Conservation (phyloP, 2,797 vertebrate species). For the Megalops cyprinoides region DNA sequence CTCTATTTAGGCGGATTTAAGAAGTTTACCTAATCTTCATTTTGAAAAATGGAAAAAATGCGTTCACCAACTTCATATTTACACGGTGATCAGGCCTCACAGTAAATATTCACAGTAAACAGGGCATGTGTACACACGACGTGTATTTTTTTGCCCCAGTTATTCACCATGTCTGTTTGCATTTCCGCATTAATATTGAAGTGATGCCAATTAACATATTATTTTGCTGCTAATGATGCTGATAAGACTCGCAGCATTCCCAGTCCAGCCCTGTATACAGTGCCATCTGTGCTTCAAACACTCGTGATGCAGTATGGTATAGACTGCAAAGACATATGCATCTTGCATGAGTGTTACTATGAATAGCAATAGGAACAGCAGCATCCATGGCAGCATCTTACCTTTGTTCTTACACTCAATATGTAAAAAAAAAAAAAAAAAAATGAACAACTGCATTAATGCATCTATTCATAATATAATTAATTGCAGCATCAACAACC, state of each 20-base stretch:
- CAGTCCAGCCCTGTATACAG: background rate
- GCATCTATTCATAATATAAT: background rate
- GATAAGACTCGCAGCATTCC: background rate
- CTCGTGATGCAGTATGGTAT: background rate
- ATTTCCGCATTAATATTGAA: background rate
- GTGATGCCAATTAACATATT: background rate
- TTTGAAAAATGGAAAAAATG: too few relatives aligned
- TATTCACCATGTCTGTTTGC: background rate
- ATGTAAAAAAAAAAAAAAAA: background rate
- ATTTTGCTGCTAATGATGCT: background rate
- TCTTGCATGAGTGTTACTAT: too few relatives aligned
- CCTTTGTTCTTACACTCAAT: background rate
- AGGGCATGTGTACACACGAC: too few relatives aligned
- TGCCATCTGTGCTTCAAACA: background rate
- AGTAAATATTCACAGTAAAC: too few relatives aligned
- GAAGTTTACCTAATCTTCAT: too few relatives aligned
- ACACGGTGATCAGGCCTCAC: too few relatives aligned
- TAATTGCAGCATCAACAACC: background rate
- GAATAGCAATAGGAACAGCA: background rate
- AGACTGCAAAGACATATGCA: too few relatives aligned
- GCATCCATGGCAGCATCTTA: background rate
- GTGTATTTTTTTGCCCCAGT: too few relatives aligned
- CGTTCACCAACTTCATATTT: too few relatives aligned
- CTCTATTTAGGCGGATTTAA: too few relatives aligned
- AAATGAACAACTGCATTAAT: background rate